Evolutionary conservation across 2,888 invertebrate genomes (phyloP).

Genomic region (Caenorhabditis macrosperma): DNA sequence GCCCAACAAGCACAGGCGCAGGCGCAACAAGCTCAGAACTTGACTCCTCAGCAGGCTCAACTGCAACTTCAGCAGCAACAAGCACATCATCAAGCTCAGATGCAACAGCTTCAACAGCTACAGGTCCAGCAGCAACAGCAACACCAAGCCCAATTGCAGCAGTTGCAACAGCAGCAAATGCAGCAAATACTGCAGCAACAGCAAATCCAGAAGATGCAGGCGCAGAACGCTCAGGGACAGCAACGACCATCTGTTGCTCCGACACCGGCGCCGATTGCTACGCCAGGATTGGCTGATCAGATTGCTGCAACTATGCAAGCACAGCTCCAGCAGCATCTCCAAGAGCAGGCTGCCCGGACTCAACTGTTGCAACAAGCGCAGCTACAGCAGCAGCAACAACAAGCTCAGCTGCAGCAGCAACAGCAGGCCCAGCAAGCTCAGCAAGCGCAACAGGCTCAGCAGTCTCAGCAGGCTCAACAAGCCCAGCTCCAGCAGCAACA

Average conservation of each 20-base stretch:
- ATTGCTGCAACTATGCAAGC: background rate
- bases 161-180: conserved; percentile 16
- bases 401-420: conserved; percentile 23
- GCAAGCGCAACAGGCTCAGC: conserved; percentile 5
- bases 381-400: conserved; percentile 11
- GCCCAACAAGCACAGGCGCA: conserved; percentile 26
- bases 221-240: background rate
- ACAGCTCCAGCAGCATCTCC: conserved; percentile 8
- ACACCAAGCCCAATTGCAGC: conserved; percentile 13
- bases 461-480: conserved; percentile 21
- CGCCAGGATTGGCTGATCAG: background rate
- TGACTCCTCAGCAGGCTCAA: conserved; percentile 18
- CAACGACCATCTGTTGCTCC: conserved; percentile 21
- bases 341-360: background rate
- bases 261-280: background rate
- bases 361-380: conserved; percentile 4
- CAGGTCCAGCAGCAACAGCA: conserved; percentile 39
- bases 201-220: background rate
- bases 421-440: conserved; percentile 11
- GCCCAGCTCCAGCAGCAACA: conserved; percentile 34
- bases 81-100: conserved; percentile 14
- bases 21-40: background rate
- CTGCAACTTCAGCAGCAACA: conserved; percentile 11
- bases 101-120: conserved; percentile 32
- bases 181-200: conserved; percentile 28